Evolutionary conservation across 2,113 vertebrate species (phyloP).

Genomic region (Toxotes chatareus): DNA sequence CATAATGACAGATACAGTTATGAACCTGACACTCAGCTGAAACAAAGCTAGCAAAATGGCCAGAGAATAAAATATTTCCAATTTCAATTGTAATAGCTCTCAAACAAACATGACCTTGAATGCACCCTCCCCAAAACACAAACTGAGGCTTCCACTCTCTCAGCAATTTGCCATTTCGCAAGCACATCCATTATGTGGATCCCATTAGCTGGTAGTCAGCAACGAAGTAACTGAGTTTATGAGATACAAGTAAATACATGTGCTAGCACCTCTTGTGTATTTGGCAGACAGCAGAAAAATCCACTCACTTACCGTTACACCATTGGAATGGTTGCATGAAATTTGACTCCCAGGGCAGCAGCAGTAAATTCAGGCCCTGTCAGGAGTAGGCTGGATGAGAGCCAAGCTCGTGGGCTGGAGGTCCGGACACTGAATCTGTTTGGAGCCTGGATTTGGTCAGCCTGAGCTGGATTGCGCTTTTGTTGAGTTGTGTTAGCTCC

Average conservation of each 20-base stretch:
- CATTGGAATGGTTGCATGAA: slow-evolving; percentile 89
- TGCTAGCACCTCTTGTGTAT: slow-evolving; percentile 40
- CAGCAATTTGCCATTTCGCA: slow-evolving; percentile 16
- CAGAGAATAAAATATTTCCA: not conserved
- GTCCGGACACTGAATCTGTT: slow-evolving; percentile 50
- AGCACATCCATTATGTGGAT: slow-evolving; percentile 22
- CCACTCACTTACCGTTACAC: slow-evolving; percentile 86
- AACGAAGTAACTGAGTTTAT: slow-evolving; percentile 38
- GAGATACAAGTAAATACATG: slow-evolving; percentile 45
- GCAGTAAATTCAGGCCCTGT: slow-evolving; percentile 78
- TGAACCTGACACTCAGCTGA: slow-evolving; percentile 4
- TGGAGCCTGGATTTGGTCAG: slow-evolving; percentile 56
- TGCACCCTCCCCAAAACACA: slow-evolving; percentile 23
- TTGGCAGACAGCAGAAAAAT: slow-evolving; percentile 55
- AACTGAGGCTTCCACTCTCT: slow-evolving; percentile 21
- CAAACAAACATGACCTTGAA: slow-evolving; percentile 56
- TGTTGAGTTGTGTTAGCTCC: slow-evolving; percentile 18
- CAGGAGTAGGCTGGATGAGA: slow-evolving; percentile 61
- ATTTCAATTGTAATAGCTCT: slow-evolving; percentile 2
- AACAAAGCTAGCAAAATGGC: not conserved
- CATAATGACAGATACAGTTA: slow-evolving; percentile 28
- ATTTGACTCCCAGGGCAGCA: slow-evolving; percentile 78
- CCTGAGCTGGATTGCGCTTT: slow-evolving; percentile 45
- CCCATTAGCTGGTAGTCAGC: slow-evolving; percentile 24
- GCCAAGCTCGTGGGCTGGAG: slow-evolving; percentile 61